phyloP scores from a whole-genome alignment of 2,888 invertebrate genomes.

The Dynastes hyllus region DNA sequence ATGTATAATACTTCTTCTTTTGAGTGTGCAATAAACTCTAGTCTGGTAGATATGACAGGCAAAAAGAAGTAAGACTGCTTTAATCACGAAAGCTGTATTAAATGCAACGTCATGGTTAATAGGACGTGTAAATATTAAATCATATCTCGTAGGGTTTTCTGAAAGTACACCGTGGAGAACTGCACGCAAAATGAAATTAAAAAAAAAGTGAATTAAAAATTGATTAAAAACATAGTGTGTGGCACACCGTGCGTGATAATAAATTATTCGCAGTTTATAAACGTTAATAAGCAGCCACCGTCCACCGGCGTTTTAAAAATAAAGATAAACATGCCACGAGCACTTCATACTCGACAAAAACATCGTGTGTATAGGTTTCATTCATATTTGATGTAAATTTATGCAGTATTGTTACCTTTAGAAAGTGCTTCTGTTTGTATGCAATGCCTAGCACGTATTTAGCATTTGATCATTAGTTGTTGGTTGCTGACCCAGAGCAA shows the following conservation, averaged over 20 bases:
- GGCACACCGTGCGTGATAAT: constrained; percentile 41
- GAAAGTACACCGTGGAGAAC: constrained; percentile 54
- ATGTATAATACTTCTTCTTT: too few species aligned
- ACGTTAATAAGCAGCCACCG: constrained; percentile 20
- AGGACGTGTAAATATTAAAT: constrained; percentile 17
- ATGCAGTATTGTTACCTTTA: constrained; percentile 3
- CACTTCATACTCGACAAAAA: constrained; percentile 43
- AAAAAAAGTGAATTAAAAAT: constrained; percentile 48
- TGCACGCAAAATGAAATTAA: constrained; percentile 48
- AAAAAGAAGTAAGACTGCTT: too few species aligned
- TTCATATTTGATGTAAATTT: constrained; percentile 31
- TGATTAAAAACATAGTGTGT: constrained; percentile 49
- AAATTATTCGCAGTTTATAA: constrained; percentile 45
- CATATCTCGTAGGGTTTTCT: constrained; percentile 52
- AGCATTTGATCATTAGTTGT: neutral
- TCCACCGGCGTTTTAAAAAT: constrained; percentile 37
- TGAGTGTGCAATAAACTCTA: too few species aligned
- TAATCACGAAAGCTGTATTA: neutral
- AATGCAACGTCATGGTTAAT: neutral
- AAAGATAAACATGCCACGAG: constrained; percentile 45
- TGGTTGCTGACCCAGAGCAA: too few species aligned
- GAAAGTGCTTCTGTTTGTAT: neutral
- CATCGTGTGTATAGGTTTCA: constrained; percentile 29
- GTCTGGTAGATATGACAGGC: too few species aligned
- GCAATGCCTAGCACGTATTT: neutral